Evolutionary conservation across 1,140 invertebrate species (phyloP).

Genomic region (Arctopsyche grandis): DNA sequence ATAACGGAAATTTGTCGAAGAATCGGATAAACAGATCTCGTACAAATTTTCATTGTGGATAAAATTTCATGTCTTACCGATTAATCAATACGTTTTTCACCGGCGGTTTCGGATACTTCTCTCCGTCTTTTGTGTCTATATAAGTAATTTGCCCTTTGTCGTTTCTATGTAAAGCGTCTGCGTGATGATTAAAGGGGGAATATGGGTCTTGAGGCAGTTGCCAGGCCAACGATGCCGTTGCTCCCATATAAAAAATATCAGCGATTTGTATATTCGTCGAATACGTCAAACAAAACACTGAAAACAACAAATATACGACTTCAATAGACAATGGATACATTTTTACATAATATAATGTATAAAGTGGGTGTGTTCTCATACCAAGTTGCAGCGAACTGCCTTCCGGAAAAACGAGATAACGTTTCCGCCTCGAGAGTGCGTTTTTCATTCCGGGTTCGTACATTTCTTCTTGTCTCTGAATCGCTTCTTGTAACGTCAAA

Average conservation of each 20-base stretch:
- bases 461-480: conserved; percentile 55
- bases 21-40: neutral
- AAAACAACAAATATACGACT: conserved; percentile 36
- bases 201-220: conserved; percentile 74
- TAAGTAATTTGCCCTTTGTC: conserved; percentile 58
- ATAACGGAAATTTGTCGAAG: too few species aligned
- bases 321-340: neutral
- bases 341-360: neutral
- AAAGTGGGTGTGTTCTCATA: conserved; percentile 60
- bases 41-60: neutral
- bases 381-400: conserved; percentile 80
- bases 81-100: conserved; percentile 25
- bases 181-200: conserved; percentile 60
- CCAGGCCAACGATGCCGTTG: conserved; percentile 79
- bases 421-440: conserved; percentile 71
- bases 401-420: conserved; percentile 82
- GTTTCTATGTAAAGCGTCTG: conserved; percentile 63
- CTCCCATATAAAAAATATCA: conserved; percentile 72
- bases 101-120: conserved; percentile 1
- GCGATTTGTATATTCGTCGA: conserved; percentile 66
- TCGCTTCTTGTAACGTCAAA: conserved; percentile 43
- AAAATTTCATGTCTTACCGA: conserved; percentile 20
- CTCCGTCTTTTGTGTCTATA: conserved; percentile 56
- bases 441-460: conserved; percentile 47
- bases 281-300: conserved; percentile 73